Percentiles rank a stretch among this genome's conserved stretches.
Conservation (phyloP, 2,888 invertebrate species). For the Oligia strigilis region DNA sequence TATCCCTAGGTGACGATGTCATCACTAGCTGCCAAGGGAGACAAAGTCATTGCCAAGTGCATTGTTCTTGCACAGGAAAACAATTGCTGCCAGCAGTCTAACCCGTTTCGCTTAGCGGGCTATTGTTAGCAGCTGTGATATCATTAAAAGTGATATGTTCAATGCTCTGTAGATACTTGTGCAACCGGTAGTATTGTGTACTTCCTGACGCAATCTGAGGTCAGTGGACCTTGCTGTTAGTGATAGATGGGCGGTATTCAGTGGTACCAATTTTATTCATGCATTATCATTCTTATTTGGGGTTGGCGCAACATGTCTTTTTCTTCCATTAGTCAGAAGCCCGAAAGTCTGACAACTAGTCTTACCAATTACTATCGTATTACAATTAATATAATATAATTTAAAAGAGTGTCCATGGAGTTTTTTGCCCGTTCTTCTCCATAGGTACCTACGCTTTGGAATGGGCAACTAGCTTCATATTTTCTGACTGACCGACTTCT, state of each 20-base stretch:
- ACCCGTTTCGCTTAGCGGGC: constrained; percentile 74
- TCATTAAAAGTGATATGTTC: constrained; percentile 47
- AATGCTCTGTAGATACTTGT: constrained; percentile 13
- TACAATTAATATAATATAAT: too few relatives aligned
- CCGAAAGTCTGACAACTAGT: too few relatives aligned
- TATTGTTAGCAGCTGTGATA: constrained; percentile 73
- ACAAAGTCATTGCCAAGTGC: constrained; percentile 85
- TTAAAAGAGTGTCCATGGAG: too few relatives aligned
- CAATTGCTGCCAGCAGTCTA: constrained; percentile 79
- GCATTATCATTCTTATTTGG: background rate
- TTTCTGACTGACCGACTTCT: too few relatives aligned
- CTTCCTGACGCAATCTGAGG: constrained; percentile 34
- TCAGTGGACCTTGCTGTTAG: constrained; percentile 41
- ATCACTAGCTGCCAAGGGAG: constrained; percentile 68
- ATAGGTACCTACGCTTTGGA: too few relatives aligned
- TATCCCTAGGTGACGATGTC: constrained; percentile 65
- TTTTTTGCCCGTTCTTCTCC: too few relatives aligned
- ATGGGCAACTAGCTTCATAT: too few relatives aligned
- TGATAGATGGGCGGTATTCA: constrained; percentile 18
- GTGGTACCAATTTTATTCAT: background rate
- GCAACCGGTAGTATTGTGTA: constrained; percentile 35
- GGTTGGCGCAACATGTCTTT: background rate
- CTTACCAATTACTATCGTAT: too few relatives aligned
- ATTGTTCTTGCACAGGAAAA: constrained; percentile 77
- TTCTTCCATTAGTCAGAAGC: background rate